phyloP scores from a whole-genome alignment of 2,797 vertebrate genomes.

The Hyperoplus immaculatus region DNA sequence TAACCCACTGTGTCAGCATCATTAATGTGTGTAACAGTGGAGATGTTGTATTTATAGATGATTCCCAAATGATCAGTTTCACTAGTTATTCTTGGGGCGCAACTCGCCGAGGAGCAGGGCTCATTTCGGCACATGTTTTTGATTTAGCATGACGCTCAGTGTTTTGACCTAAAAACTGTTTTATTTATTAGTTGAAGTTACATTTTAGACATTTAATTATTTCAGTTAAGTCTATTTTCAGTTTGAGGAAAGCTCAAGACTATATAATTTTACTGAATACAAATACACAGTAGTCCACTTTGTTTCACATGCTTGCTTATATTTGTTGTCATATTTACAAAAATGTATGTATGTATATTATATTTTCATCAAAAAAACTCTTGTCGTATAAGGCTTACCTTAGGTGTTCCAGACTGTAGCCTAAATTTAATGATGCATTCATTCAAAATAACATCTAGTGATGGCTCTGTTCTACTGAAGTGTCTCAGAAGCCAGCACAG shows the following conservation, averaged over 20 bases:
- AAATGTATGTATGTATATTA: not conserved
- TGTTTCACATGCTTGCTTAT: not conserved
- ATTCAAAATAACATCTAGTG: not conserved
- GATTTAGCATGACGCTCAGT: constrained; percentile 22
- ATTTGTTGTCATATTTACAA: not conserved
- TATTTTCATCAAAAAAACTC: not conserved
- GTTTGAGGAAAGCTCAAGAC: not conserved
- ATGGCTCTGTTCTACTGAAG: not conserved
- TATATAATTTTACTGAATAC: not conserved
- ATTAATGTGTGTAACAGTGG: not conserved
- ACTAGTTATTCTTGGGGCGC: not conserved
- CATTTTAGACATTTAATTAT: constrained; percentile 23
- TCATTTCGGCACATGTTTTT: constrained; percentile 14
- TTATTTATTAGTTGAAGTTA: constrained; percentile 20
- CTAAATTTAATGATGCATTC: not conserved
- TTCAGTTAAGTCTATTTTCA: constrained; percentile 24
- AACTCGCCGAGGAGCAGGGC: not conserved
- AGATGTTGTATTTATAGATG: not conserved
- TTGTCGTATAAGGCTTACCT: not conserved
- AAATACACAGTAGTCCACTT: not conserved
- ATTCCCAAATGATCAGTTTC: not conserved
- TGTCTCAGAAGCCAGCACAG: not conserved
- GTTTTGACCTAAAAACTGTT: not conserved
- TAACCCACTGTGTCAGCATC: not conserved
- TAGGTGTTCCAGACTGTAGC: not conserved